phyloP scores from a whole-genome alignment of 2,797 vertebrate species.

The Tokudaia tokunoshimensis region DNA sequence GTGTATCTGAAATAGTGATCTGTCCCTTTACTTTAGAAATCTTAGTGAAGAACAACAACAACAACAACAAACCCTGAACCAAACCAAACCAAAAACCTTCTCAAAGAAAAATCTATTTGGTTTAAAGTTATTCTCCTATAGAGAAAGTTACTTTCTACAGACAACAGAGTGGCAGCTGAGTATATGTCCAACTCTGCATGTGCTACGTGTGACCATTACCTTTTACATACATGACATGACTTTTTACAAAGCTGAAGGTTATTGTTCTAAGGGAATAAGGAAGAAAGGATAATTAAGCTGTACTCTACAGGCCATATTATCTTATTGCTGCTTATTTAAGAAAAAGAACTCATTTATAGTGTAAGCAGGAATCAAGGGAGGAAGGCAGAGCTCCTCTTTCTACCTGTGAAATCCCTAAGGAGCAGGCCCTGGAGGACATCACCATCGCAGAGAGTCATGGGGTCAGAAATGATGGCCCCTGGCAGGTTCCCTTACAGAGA shows the following conservation, averaged over 20 bases:
- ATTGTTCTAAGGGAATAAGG: neutral
- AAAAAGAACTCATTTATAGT: neutral
- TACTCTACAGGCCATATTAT: neutral
- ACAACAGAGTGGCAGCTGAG: neutral
- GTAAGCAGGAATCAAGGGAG: neutral
- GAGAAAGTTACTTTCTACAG: neutral
- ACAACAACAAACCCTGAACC: neutral
- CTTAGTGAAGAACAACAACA: neutral
- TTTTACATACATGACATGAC: neutral
- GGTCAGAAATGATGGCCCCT: neutral
- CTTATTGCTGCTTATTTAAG: conserved; percentile 40
- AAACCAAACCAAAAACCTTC: neutral
- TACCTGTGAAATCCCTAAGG: neutral
- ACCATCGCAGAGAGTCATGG: neutral
- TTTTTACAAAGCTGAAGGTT: conserved; percentile 2
- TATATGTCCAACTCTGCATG: neutral
- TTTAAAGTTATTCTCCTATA: neutral
- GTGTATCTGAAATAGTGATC: neutral
- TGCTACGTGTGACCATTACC: neutral
- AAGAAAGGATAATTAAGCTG: neutral
- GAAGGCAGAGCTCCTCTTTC: neutral
- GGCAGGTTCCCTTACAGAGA: neutral
- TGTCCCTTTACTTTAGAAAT: neutral
- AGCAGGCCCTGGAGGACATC: neutral
- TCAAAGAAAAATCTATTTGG: neutral